phyloP scores from a whole-genome alignment of 2,797 vertebrate species.

The Sebastes nivosus region DNA sequence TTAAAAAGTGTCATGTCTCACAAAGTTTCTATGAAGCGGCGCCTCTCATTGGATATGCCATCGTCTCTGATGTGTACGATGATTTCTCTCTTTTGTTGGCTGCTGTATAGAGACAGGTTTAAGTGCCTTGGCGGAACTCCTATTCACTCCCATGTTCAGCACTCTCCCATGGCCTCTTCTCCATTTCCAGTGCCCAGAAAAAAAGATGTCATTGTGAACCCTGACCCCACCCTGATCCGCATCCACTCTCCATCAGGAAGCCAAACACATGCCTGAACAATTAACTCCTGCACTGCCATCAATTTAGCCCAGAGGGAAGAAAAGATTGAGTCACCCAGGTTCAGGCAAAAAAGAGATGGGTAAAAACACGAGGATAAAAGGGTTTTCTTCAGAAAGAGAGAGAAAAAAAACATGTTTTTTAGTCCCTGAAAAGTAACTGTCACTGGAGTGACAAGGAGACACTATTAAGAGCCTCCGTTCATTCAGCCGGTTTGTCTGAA shows the following conservation, averaged over 20 bases:
- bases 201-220: conserved; percentile 79
- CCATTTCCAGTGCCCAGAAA: conserved; percentile 72
- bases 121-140: conserved; percentile 78
- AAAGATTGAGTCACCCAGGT: conserved; percentile 79
- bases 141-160: conserved; percentile 74
- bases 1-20: conserved; percentile 49
- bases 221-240: conserved; percentile 74
- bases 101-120: conserved; percentile 75
- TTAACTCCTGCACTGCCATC: conserved; percentile 82
- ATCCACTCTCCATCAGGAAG: conserved; percentile 81
- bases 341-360: conserved; percentile 72
- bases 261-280: conserved; percentile 83
- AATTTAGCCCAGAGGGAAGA: conserved; percentile 79
- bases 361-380: conserved; percentile 73
- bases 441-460: conserved; percentile 76
- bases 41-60: conserved; percentile 53
- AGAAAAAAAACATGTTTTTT: conserved; percentile 73
- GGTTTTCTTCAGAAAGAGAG: conserved; percentile 68
- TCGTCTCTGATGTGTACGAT: conserved; percentile 58
- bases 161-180: conserved; percentile 78
- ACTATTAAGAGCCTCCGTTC: conserved; percentile 76
- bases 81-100: conserved; percentile 73
- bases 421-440: conserved; percentile 75
- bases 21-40: conserved; percentile 46
- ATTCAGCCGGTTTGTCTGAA: conserved; percentile 71